These are phyloP conservation scores for Parnassius smintheus DNA, from an alignment of 2,888 invertebrate species.

Conservation along the genomic window DNA sequence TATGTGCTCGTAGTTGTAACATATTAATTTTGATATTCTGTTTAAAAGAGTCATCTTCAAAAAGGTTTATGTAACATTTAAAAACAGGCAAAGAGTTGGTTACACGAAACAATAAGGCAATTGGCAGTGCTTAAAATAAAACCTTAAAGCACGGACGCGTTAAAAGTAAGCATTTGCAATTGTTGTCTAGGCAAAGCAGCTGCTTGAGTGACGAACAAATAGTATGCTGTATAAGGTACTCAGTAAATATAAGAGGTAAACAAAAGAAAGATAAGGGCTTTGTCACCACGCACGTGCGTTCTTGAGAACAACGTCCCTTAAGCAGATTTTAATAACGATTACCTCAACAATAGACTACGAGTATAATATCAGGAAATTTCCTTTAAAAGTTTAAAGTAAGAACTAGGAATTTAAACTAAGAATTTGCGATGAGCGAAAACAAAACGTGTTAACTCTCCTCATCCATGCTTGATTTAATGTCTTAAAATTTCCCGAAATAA, in stretches of 20 bases:
- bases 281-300: constrained; percentile 63
- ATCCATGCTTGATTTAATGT: no score
- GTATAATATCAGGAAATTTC: not conserved
- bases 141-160: constrained; percentile 17
- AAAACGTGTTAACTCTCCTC: no score
- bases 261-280: constrained; percentile 56
- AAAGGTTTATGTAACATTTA: constrained; percentile 7
- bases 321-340: constrained; percentile 31
- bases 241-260: constrained; percentile 38
- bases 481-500: no score
- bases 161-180: not conserved
- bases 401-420: not conserved
- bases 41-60: not conserved
- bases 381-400: constrained; percentile 13
- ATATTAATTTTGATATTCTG: constrained; percentile 34
- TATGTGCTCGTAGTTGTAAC: constrained; percentile 48
- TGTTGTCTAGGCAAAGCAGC: constrained; percentile 10
- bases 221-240: constrained; percentile 22
- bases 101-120: constrained; percentile 1
- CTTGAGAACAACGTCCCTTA: constrained; percentile 47
- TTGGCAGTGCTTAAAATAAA: constrained; percentile 18
- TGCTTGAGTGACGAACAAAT: constrained; percentile 49
- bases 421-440: no score
- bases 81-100: constrained; percentile 1
- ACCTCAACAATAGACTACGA: constrained; percentile 36